phyloP scores from a whole-genome alignment of 2,797 vertebrate genomes.

The Bufotes viridis region DNA sequence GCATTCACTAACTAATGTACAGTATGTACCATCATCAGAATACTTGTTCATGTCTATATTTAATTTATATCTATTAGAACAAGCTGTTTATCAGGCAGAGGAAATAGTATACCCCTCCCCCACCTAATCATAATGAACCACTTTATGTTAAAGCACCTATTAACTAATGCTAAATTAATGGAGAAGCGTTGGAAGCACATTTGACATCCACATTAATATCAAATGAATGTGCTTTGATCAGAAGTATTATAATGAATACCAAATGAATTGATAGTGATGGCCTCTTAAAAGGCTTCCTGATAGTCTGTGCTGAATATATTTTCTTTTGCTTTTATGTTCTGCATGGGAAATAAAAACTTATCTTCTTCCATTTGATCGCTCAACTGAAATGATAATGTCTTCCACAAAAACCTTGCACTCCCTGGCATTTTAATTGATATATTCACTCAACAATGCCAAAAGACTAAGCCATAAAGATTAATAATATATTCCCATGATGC shows the following conservation, averaged over 20 bases:
- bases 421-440: not conserved
- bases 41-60: not conserved
- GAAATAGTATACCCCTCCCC: conserved; percentile 70
- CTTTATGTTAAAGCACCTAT: conserved; percentile 74
- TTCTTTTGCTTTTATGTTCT: conserved; percentile 56
- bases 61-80: conserved; percentile 28
- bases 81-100: conserved; percentile 69
- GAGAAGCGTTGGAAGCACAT: conserved; percentile 67
- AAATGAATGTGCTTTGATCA: conserved; percentile 67
- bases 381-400: conserved; percentile 49
- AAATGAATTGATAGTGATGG: conserved; percentile 61
- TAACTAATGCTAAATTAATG: conserved; percentile 73
- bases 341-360: conserved; percentile 52
- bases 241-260: conserved; percentile 64
- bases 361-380: conserved; percentile 43
- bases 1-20: too few species aligned
- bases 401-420: conserved; percentile 47
- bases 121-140: conserved; percentile 73
- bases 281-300: conserved; percentile 60
- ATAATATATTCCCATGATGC: conserved; percentile 32
- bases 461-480: conserved; percentile 22
- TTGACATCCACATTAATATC: conserved; percentile 70
- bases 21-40: not conserved
- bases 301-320: conserved; percentile 49
- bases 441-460: conserved; percentile 43